Base-by-base conservation (phyloP, 1,140 invertebrate species). In the Dendrolimus kikuchii region DNA sequence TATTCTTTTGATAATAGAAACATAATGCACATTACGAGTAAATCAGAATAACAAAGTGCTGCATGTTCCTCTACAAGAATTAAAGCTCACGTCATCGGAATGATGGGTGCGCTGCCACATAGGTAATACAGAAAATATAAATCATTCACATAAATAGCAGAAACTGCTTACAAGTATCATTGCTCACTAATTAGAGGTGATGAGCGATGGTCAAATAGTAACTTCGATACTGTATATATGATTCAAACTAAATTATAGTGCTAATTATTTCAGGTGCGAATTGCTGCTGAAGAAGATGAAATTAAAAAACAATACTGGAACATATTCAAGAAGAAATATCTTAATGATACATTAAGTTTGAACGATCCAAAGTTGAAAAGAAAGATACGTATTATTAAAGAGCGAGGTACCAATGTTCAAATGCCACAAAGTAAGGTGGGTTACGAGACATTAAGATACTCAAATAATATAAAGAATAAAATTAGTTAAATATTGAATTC, bases 241-340 rank as follows among this genome's bases (percentile, higher is more conserved):
- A 45, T 39, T 51, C 45, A 51, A 41, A 39, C 48, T n/a, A 10
- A 49, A 36, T 10, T 9, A 36, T 53, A 47, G 37, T 47, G 43
- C 53, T 56, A 58, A 43, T 46, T 53, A 40, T 69, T 77, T 62
- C 50, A 86, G 82, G 62, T 84, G 6, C 49, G 66, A 7, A 77
- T 86, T 52, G 74, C 82, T 52, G 77, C 80, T 9, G 74, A 84
- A 70, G 82, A 84, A 64, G 80, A 86, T 40, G 79, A 82, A 71
- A 80, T 81, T 36, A 86, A 84, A 44, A 82, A 77, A 59, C 68
- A 77, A 44, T 86, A 86, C 60, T 86, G 82, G 82, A 71, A 68
- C 47, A 74, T 80, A 59, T 50, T 86, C 50, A 84, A 84, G 61
- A 74, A 68, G 46, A 82, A 82, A 71, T 86, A 82, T 68, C 64